These are phyloP conservation scores for Lepas anatifera DNA, from an alignment of 2,888 invertebrate species.

Conservation along the genomic window DNA sequence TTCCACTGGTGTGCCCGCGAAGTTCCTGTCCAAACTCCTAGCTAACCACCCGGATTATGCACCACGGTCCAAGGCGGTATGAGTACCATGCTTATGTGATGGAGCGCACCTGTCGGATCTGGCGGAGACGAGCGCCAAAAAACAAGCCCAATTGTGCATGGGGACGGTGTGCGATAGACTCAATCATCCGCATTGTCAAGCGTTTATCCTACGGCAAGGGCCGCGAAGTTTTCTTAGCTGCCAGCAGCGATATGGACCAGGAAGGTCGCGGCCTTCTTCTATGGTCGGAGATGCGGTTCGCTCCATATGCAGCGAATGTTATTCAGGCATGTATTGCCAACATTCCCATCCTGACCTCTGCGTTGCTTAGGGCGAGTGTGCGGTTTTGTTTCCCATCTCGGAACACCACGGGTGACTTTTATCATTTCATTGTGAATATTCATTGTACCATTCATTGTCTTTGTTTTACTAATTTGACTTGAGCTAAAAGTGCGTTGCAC, in stretches of 20 bases:
- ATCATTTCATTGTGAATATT: too few relatives aligned
- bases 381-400: too few relatives aligned
- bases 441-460: too few relatives aligned
- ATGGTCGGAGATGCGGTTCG: not conserved
- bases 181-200: not conserved
- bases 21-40: not conserved
- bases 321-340: not conserved
- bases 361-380: too few relatives aligned
- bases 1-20: not conserved
- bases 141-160: not conserved
- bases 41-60: not conserved
- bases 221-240: not conserved
- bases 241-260: not conserved
- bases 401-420: too few relatives aligned
- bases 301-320: not conserved
- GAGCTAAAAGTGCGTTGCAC: too few relatives aligned
- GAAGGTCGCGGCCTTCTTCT: not conserved
- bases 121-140: not conserved
- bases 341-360: not conserved
- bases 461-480: too few relatives aligned
- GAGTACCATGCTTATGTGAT: not conserved
- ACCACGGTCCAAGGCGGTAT: not conserved
- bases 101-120: not conserved
- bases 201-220: not conserved
- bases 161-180: not conserved